These are phyloP conservation scores for Nasonia vitripennis DNA, from an alignment of 1,140 invertebrate genomes.

Conservation along the genomic window DNA sequence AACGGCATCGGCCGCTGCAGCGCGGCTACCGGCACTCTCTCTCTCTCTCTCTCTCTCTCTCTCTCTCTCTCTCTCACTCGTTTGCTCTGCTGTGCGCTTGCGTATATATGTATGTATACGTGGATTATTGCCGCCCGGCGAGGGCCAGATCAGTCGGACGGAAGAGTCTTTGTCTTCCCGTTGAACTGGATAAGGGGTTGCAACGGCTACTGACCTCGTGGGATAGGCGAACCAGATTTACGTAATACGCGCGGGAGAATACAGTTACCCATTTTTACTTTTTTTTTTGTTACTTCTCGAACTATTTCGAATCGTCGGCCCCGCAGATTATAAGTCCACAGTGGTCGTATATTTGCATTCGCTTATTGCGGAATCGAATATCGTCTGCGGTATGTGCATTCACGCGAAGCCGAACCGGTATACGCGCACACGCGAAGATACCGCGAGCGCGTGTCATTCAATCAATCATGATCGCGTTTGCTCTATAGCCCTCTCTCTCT, in stretches of 20 bases:
- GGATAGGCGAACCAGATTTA: background rate
- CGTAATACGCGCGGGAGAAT: too few relatives aligned
- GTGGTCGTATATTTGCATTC: too few relatives aligned
- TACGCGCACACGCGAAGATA: background rate
- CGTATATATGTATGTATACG: background rate
- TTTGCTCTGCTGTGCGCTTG: background rate
- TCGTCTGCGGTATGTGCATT: too few relatives aligned
- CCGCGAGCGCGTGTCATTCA: background rate
- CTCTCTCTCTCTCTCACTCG: background rate
- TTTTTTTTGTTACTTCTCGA: too few relatives aligned
- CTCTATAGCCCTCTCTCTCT: background rate
- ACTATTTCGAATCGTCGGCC: too few relatives aligned
- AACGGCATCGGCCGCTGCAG: constrained; percentile 6
- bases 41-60: background rate
- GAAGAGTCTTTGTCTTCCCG: background rate
- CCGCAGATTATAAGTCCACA: too few relatives aligned
- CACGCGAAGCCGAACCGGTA: background rate
- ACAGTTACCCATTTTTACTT: too few relatives aligned
- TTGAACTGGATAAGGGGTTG: background rate
- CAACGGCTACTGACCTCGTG: background rate
- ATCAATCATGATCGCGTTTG: background rate
- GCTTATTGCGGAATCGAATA: too few relatives aligned
- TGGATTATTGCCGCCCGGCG: background rate
- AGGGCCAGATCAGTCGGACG: background rate
- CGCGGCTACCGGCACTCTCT: background rate